Conservation (phyloP, 2,888 invertebrate species). For the Agonopterix arenella region DNA sequence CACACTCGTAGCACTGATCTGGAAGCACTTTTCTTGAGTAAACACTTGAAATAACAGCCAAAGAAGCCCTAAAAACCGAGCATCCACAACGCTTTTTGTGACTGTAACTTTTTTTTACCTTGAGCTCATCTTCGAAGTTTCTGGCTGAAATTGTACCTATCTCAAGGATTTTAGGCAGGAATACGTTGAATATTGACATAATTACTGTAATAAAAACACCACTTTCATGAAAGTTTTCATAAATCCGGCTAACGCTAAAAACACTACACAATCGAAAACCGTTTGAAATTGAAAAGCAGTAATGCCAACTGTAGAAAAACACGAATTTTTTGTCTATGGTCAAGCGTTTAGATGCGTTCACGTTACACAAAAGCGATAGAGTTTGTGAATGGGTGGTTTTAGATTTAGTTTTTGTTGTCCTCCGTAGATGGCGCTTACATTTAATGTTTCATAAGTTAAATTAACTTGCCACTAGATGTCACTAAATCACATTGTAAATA, state of each 20-base stretch:
- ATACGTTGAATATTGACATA: slow-evolving; percentile 66
- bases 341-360: slow-evolving; percentile 4
- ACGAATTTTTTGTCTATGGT: slow-evolving; percentile 1
- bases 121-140: slow-evolving; percentile 46
- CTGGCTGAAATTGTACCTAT: slow-evolving; percentile 42
- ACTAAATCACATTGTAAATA: too few species aligned
- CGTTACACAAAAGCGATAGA: background rate
- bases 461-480: too few species aligned
- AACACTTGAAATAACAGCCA: background rate
- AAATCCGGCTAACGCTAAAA: slow-evolving; percentile 14
- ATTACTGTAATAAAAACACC: slow-evolving; percentile 33
- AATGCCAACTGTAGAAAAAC: slow-evolving; percentile 29
- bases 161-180: slow-evolving; percentile 48
- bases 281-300: slow-evolving; percentile 64
- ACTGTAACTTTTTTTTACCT: slow-evolving; percentile 40
- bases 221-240: slow-evolving; percentile 32
- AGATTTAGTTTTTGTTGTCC: background rate
- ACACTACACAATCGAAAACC: slow-evolving; percentile 41
- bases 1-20: background rate
- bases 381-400: background rate
- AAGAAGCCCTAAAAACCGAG: background rate
- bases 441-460: too few species aligned
- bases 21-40: too few species aligned
- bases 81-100: background rate
- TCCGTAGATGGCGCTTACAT: too few species aligned